These are phyloP conservation scores for Adelges cooleyi DNA, from an alignment of 1,140 invertebrate species.

Conservation along the genomic window DNA sequence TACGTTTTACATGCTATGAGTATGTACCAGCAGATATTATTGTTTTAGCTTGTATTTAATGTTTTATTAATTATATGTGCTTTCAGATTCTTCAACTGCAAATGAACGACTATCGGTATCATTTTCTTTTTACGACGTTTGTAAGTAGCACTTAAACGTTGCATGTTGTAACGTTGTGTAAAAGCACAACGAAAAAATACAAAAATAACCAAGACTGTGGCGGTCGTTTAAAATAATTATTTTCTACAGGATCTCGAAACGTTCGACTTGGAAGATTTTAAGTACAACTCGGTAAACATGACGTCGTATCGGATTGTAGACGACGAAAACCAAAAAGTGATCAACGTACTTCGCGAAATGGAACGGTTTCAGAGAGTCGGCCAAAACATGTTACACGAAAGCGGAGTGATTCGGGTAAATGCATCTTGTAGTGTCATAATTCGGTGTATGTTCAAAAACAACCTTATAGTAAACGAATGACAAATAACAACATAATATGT, in stretches of 20 bases:
- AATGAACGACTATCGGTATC: constrained; percentile 88
- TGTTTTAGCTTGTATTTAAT: too few relatives aligned
- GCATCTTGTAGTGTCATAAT: too few relatives aligned
- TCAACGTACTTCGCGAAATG: constrained; percentile 69
- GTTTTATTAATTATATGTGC: too few relatives aligned
- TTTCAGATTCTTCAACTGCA: constrained; percentile 79
- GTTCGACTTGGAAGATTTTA: constrained; percentile 85
- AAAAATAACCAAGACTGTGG: background rate
- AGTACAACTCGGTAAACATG: constrained; percentile 88
- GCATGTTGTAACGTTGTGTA: background rate
- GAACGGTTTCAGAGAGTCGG: constrained; percentile 75
- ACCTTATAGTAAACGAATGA: too few relatives aligned
- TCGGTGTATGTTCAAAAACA: background rate
- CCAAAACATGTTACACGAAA: constrained; percentile 61
- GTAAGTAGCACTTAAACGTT: too few relatives aligned
- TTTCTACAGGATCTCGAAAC: constrained; percentile 67
- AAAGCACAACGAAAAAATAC: background rate
- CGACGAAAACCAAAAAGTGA: constrained; percentile 59
- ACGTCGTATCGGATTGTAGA: constrained; percentile 81
- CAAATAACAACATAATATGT: too few relatives aligned
- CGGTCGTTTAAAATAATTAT: background rate
- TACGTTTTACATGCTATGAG: too few relatives aligned
- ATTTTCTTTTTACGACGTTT: constrained; percentile 86
- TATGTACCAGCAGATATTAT: too few relatives aligned
- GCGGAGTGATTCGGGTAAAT: constrained; percentile 58